Evolutionary conservation across 2,888 invertebrate genomes (phyloP), one percentile per base, ranked within the genome.

Genomic region (Heliconius hortense): DNA sequence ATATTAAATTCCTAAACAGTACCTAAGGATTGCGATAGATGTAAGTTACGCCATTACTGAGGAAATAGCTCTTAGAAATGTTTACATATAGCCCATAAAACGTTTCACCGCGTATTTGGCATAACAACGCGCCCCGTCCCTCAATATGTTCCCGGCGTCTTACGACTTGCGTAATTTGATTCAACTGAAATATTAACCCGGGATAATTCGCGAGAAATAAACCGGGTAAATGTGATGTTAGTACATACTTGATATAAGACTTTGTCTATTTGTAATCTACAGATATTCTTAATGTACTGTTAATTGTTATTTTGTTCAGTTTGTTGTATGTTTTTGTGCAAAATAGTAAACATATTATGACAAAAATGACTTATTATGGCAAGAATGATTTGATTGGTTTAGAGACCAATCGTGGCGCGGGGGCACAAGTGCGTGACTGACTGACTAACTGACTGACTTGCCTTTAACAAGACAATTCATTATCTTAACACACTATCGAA

Each of bases 91-190:
- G 87, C 85, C 87, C 86, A 84, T 87, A 86, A 85, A 87, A 87
- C 85, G 85, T 85, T 87, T 87, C 82, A 83, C 83, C 84, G 83
- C 86, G 86, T 88, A 88, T 88, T 80, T 78, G 66, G 76, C 77
- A 82, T 82, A 82, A 82, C 82, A 81, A 85, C 85, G 83, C 84
- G 79, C 73, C 85, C 84, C 85, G 84, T 88, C 89, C 87, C 83
- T 82, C 87, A 89, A 90, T 88, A 90, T 89, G 88, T 88, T 86
- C 83, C 82, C 83, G 80, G 82, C 82, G 82, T 82, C 84, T 88
- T 88, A 88, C 86, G 88, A 86, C 87, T 85, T 88, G 83, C 87
- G 91, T 90, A 90, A 92, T 92, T 92, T 92, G 91, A 91, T 90
- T 90, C 89, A 80, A 82, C 84, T 90, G 90, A 90, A 90, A 90